Evolutionary conservation across 2,113 vertebrate species (phyloP).

Genomic region (Xenus cinereus): DNA sequence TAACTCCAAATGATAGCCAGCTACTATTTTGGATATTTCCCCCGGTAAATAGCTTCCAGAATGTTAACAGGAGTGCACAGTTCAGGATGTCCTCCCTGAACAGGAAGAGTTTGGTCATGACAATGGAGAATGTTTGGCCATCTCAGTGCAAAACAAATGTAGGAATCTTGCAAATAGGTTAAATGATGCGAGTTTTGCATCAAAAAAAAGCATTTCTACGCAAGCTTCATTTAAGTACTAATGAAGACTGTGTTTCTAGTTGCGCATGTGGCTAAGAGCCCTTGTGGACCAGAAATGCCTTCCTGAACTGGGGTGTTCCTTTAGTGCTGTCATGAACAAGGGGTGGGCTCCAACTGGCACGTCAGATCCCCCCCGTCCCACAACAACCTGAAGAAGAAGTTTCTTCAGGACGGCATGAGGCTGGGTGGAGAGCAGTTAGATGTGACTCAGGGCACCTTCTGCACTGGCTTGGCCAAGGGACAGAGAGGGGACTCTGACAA

Average conservation of each 20-base stretch:
- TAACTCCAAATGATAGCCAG: background rate
- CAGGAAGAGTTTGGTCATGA: conserved; percentile 48
- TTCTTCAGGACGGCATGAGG: background rate
- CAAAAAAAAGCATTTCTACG: background rate
- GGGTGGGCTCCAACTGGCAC: background rate
- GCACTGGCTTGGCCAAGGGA: conserved; percentile 16
- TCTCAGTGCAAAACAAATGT: conserved; percentile 11
- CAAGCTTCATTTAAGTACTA: background rate
- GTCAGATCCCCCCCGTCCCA: background rate
- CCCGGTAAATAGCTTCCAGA: conserved; percentile 53
- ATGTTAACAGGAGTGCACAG: background rate
- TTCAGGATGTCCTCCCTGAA: background rate
- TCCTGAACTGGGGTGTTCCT: background rate
- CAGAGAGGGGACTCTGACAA: background rate
- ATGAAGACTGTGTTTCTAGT: background rate
- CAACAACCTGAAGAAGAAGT: background rate
- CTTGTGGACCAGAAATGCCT: background rate
- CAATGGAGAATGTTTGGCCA: conserved; percentile 9
- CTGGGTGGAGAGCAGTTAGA: background rate
- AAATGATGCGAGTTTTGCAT: background rate
- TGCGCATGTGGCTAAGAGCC: background rate
- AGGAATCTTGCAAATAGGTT: background rate
- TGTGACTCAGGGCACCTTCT: conserved; percentile 1
- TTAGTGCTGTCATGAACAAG: background rate
- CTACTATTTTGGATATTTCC: background rate